Conservation (phyloP, 2,113 vertebrate genomes). For the Eulemur rufifrons region DNA sequence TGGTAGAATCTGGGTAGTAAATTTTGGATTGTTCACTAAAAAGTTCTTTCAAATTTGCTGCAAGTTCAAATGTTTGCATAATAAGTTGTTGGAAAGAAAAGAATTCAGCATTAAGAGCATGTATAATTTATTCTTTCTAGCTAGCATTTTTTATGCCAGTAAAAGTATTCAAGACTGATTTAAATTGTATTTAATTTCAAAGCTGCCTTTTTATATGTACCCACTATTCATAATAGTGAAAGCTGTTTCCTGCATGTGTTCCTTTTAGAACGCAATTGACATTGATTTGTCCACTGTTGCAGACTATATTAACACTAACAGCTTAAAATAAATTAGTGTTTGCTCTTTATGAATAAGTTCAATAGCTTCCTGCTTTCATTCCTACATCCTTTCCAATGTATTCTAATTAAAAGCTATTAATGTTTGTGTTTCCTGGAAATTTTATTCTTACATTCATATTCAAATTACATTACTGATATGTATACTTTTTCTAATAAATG, state of each 20-base stretch:
- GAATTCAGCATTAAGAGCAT: background rate
- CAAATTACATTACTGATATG: constrained; percentile 39
- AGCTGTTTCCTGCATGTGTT: constrained; percentile 20
- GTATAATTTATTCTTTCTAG: constrained; percentile 29
- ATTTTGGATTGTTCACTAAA: background rate
- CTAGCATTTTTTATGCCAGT: constrained; percentile 30
- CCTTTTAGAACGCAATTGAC: constrained; percentile 65
- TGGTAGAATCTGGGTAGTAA: background rate
- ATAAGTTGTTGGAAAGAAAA: background rate
- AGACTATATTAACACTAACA: constrained; percentile 53
- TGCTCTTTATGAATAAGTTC: constrained; percentile 55
- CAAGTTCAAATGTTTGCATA: background rate
- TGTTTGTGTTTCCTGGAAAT: constrained; percentile 40
- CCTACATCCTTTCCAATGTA: constrained; percentile 28
- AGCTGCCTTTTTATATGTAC: background rate
- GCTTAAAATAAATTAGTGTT: constrained; percentile 58
- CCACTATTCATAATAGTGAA: constrained; percentile 25
- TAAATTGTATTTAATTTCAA: constrained; percentile 52
- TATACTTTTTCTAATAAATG: constrained; percentile 52
- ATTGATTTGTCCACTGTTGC: constrained; percentile 55
- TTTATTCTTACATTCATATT: constrained; percentile 63
- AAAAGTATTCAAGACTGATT: background rate
- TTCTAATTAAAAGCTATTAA: constrained; percentile 66
- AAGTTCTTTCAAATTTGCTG: background rate
- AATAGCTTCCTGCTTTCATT: constrained; percentile 41